Evolutionary conservation across 2,797 vertebrate genomes (phyloP).

Genomic region (Urophycis tenuis): DNA sequence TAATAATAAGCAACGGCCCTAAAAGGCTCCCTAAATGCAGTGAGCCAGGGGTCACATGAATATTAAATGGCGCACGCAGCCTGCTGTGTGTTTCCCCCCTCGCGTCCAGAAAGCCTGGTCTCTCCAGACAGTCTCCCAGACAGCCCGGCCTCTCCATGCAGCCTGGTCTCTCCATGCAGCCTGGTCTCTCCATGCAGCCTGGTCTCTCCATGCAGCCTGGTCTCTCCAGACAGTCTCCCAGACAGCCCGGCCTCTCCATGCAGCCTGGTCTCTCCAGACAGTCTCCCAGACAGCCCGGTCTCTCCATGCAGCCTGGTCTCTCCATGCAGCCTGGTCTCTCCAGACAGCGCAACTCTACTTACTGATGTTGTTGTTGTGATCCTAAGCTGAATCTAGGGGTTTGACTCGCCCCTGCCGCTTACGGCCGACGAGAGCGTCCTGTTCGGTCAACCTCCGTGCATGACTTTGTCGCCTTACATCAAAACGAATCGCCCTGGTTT

Average conservation of each 20-base stretch:
- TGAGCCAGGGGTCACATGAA: constrained; percentile 38
- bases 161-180: neutral
- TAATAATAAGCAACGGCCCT: constrained; percentile 39
- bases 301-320: neutral
- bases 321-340: neutral
- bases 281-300: constrained; percentile 4
- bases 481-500: too few relatives aligned
- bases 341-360: too few relatives aligned
- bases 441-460: too few relatives aligned
- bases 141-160: neutral
- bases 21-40: constrained; percentile 33
- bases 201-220: neutral
- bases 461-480: too few relatives aligned
- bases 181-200: neutral
- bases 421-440: too few relatives aligned
- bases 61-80: constrained; percentile 52
- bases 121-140: constrained; percentile 4
- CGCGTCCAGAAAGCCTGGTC: constrained; percentile 7
- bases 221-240: neutral
- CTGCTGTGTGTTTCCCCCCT: constrained; percentile 30
- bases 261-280: neutral
- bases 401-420: too few relatives aligned
- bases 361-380: too few relatives aligned
- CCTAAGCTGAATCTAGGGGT: too few relatives aligned
- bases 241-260: neutral